Evolutionary conservation across 1,140 invertebrate genomes (phyloP), one percentile per base, ranked within the genome.

Genomic region (Drosophila rhopaloa): DNA sequence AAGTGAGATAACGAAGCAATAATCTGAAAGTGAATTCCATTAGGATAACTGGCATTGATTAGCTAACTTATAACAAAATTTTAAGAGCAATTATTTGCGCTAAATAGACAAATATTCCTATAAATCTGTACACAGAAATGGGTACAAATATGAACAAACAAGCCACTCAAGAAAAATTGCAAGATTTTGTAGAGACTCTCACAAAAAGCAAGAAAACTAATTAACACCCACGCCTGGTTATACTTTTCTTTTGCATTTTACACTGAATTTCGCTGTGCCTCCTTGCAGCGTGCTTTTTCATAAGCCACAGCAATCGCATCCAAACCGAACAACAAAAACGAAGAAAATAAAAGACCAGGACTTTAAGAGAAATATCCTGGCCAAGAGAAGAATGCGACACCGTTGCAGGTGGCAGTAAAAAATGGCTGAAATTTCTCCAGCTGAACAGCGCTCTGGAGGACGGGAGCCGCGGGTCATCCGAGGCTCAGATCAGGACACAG

Each of bases 381-480:
- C 37, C 40, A 44, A 35, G 53, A 68, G 54, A 83, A 78, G 65
- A 84, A 89, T 84, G 77, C 66, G 57, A 54, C 72, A 75, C 77
- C 80, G 72, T 77, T 79, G 82, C 84, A 86, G 83, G 79, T 86
- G 83, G 79, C 83, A 86, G 76, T 86, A 82, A 86, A 86, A 89
- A 89, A 89, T 89, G 76, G 84, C 74, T 81, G 41, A 83, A 89
- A 89, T 84, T 89, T 72, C 56, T 61, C 61, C 29, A 66, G 47
- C 35, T 24, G 55, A 76, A 47, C 14, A 70, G 67, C 29, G 29
- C 58, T n/a, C 53, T 48, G 59, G 56, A 24, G 56, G 38, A 41
- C 14, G 27, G 37, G 38, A 41, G 70, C 70, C 57, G 57, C 29
- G 63, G 50, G 72, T 68, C 62, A 67, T 55, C 29, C 41, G 38